phyloP scores from a whole-genome alignment of 2,797 vertebrate genomes.

The Cygnus olor region DNA sequence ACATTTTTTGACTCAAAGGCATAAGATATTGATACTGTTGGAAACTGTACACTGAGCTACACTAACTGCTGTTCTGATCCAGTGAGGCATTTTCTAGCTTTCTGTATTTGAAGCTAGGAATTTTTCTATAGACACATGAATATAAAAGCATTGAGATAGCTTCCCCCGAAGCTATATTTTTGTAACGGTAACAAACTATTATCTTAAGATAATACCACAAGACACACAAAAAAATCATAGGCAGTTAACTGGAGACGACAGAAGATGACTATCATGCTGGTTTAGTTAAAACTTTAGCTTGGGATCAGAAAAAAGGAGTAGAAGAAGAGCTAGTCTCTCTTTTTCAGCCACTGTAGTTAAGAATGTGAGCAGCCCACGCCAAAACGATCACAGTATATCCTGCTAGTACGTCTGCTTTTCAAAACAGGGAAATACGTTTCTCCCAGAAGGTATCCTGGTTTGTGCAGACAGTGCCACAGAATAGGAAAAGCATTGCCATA shows the following conservation, averaged over 20 bases:
- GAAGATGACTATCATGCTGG: slow-evolving; percentile 49
- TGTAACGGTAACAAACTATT: not conserved
- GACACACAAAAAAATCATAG: slow-evolving; percentile 18
- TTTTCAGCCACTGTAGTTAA: slow-evolving; percentile 72
- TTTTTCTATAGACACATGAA: not conserved
- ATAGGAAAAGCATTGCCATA: not conserved
- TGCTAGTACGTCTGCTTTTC: slow-evolving; percentile 38
- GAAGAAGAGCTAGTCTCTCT: slow-evolving; percentile 60
- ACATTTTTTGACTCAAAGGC: not conserved
- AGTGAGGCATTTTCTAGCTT: not conserved
- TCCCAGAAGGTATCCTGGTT: not conserved
- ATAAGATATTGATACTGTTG: not conserved
- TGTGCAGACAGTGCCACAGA: slow-evolving; percentile 1
- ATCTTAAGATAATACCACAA: slow-evolving; percentile 7
- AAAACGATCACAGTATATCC: slow-evolving; percentile 4
- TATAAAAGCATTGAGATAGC: not conserved
- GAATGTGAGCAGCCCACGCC: slow-evolving; percentile 70
- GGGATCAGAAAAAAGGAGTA: not conserved
- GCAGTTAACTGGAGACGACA: slow-evolving; percentile 27
- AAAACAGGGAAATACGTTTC: slow-evolving; percentile 14
- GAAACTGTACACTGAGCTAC: not conserved
- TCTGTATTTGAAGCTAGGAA: not conserved
- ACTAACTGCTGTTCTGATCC: not conserved
- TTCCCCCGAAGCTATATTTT: not conserved
- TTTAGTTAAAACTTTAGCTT: slow-evolving; percentile 44